These are phyloP conservation scores for Coenonympha arcania DNA, from an alignment of 2,888 invertebrate species.

Conservation along the genomic window DNA sequence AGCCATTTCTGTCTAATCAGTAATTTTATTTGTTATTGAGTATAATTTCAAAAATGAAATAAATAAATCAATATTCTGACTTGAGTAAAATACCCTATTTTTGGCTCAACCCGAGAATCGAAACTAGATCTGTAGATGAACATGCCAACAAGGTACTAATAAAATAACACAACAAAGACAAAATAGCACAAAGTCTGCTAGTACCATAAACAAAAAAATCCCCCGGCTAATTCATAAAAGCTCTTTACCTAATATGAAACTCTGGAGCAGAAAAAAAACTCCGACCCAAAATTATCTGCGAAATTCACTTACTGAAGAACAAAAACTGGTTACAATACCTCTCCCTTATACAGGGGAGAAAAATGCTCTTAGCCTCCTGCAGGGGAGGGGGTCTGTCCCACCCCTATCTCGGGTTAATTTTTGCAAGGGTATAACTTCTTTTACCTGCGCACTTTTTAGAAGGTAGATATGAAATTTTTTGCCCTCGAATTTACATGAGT, in stretches of 20 bases:
- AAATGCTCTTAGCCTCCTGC: constrained; percentile 48
- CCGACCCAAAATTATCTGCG: constrained; percentile 42
- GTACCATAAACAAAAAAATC: neutral
- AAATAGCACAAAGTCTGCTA: too few species aligned
- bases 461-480: constrained; percentile 41
- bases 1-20: too few species aligned
- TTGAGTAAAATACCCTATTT: too few species aligned
- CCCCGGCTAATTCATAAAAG: constrained; percentile 12
- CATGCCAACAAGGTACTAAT: too few species aligned
- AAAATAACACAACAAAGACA: too few species aligned
- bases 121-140: too few species aligned
- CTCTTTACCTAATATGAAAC: constrained; percentile 11
- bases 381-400: constrained; percentile 23
- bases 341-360: constrained; percentile 44
- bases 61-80: too few species aligned
- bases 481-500: constrained; percentile 32
- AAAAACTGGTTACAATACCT: constrained; percentile 53
- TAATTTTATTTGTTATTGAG: too few species aligned
- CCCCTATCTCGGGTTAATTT: constrained; percentile 50
- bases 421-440: constrained; percentile 65
- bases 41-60: too few species aligned
- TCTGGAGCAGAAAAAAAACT: constrained; percentile 19
- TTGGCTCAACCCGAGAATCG: too few species aligned
- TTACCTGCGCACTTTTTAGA: constrained; percentile 55
- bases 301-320: constrained; percentile 58